A percentile compares a stretch with the other conserved stretches of the same genome.
phyloP scores from a whole-genome alignment of 2,888 invertebrate genomes.

The Penaeus monodon region DNA sequence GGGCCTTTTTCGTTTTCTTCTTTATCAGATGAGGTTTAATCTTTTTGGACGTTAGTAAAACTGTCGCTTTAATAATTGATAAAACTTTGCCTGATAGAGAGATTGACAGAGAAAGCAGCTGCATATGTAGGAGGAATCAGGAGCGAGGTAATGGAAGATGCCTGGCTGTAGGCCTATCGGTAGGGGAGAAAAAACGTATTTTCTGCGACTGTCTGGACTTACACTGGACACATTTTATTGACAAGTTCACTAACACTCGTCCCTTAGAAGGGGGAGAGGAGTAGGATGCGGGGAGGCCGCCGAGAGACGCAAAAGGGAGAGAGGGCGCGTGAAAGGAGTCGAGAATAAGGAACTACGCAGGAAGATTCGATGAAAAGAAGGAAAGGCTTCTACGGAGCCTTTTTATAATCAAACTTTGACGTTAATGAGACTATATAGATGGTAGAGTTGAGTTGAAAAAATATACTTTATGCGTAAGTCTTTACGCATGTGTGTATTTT shows the following conservation, averaged over 20 bases:
- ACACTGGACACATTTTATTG: slow-evolving; percentile 49
- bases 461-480: background rate
- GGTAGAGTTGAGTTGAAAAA: background rate
- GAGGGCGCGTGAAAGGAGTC: background rate
- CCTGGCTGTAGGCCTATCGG: too few relatives aligned
- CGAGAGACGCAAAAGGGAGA: background rate
- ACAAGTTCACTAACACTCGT: slow-evolving; percentile 53
- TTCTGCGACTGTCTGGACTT: background rate
- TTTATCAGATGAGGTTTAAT: background rate
- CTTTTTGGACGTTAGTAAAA: background rate
- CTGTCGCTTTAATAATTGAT: background rate
- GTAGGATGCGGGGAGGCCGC: slow-evolving; percentile 7
- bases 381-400: background rate
- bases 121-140: too few relatives aligned
- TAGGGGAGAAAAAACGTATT: background rate
- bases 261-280: slow-evolving; percentile 16
- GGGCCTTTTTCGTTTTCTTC: background rate
- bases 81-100: slow-evolving; percentile 1
- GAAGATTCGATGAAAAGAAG: background rate
- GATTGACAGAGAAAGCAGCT: background rate
- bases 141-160: too few relatives aligned
- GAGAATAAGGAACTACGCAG: background rate
- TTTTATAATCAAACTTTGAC: too few relatives aligned
- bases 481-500: background rate
- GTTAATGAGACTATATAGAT: too few relatives aligned